phyloP scores from a whole-genome alignment of 2,113 vertebrate species.

The Anthoscopus minutus region DNA sequence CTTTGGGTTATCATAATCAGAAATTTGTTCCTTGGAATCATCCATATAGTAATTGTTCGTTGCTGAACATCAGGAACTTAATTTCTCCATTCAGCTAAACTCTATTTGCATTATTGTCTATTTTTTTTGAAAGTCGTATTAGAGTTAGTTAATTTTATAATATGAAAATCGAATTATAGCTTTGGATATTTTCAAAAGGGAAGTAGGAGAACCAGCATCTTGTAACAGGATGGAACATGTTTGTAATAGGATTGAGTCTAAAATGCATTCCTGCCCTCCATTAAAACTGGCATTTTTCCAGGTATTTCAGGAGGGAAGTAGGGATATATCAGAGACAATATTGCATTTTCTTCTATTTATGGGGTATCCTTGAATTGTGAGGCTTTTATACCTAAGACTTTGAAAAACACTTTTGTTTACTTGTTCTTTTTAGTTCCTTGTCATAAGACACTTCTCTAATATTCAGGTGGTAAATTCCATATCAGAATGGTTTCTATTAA shows the following conservation, averaged over 20 bases:
- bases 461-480: not conserved
- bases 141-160: not conserved
- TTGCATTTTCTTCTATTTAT: not conserved
- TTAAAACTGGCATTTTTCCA: not conserved
- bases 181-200: not conserved
- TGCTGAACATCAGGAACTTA: not conserved
- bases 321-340: not conserved
- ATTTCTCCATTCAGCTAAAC: not conserved
- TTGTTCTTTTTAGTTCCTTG: not conserved
- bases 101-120: not conserved
- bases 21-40: not conserved
- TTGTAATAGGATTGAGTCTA: not conserved
- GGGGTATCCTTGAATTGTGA: not conserved
- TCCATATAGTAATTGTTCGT: not conserved
- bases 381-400: not conserved
- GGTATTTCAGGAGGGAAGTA: not conserved
- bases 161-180: not conserved
- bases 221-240: not conserved
- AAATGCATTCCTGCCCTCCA: not conserved
- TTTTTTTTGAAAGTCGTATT: not conserved
- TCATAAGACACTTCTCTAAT: not conserved
- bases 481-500: not conserved
- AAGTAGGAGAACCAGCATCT: not conserved
- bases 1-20: not conserved
- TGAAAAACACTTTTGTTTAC: not conserved